Evolutionary conservation across 2,888 invertebrate species (phyloP), one percentile per base, ranked within the genome.

Genomic region (Temnothorax unifasciatus): DNA sequence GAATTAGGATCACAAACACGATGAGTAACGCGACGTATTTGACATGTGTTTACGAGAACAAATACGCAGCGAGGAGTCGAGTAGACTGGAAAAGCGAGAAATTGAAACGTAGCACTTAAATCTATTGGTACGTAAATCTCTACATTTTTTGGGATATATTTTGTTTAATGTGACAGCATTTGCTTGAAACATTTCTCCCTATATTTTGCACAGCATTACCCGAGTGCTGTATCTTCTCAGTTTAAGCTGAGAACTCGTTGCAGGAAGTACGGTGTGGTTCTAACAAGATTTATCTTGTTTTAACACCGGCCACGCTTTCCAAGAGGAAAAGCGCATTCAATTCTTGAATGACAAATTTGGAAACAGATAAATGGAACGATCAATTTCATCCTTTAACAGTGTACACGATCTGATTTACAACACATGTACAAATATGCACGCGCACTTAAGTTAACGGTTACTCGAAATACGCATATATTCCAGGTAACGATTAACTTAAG

Each of bases 1-100:
- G 52, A 52, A 21, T 54, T 71, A 71, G 29, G 21, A 25, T 71
- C 69, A 21, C 15, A 71, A 71, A 71, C 69, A 71, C 21, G n/a
- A 71, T 68, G 68, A 47, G 25, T 71, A 52, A 52, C 34, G 21
- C n/a, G 63, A 41, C 29, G 18, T 34, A n/a, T n/a, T n/a, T 52
- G 52, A 34, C 21, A 11, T 38, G 3, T n/a, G 38, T 54, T 9
- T 29, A 52, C 13, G 21, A 52, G 21, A 52, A 13, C 8, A n/a
- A 21, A 25, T 15, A 66, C 44, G n/a, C 8, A 29, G 11, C n/a
- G 18, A n/a, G n/a, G 25, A 59, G 6, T 59, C 5, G 25, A 54
- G n/a, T 54, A 5, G 8, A 50, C 8, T 1, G 11, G 11, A 54
- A 54, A 25, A 54, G 21, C 21, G 13, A 54, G 4, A 54, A 54